Evolutionary conservation across 2,888 invertebrate species (phyloP), one percentile per base, ranked within the genome.

Genomic region (Drosophila kambysellisi): DNA sequence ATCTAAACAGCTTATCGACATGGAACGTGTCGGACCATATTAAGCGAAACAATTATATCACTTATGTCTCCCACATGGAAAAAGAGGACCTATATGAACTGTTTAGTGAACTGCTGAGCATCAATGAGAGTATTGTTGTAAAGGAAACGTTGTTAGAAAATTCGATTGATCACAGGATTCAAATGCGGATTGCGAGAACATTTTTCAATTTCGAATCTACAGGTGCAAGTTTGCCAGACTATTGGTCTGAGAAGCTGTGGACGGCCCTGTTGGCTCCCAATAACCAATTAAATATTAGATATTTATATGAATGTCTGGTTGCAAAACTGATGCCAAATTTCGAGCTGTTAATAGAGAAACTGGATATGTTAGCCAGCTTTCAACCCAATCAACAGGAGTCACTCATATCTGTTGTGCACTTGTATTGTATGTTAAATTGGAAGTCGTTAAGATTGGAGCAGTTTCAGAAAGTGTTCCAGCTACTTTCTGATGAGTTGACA

Each of bases 221-320:
- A 6, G 20, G 12, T 17, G 4, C 0, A 25, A 3, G 8, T 25
- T n/a, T 39, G 25, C 25, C 37, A n/a, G n/a, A 25, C 3, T 52
- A 43, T 43, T 52, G 29, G 51, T 35, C 33, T 35, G 29, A 52
- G 6, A 35, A 35, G 20, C 29, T 66, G 3, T 66, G 41, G 67
- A 12, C n/a, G 4, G 33, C 20, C 20, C 12, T 66, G 8, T 12
- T 66, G 3, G 33, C 33, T 9, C 29, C 51, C 11, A 66, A 9
- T 1, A 66, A 66, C 7, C 51, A 12, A 17, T 20, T n/a, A 9
- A 66, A 66, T 12, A 65, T 65, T 4, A 12, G 4, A 12, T 43
- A 41, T 6, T 41, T 66, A 2, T 66, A 30, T 7, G 67, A 66
- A 66, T 66, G 35, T 52, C 6, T 66, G 3, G 29, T 65, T 3